These are phyloP conservation scores for Drosophila incognita DNA, from an alignment of 2,888 invertebrate genomes.

Conservation along the genomic window DNA sequence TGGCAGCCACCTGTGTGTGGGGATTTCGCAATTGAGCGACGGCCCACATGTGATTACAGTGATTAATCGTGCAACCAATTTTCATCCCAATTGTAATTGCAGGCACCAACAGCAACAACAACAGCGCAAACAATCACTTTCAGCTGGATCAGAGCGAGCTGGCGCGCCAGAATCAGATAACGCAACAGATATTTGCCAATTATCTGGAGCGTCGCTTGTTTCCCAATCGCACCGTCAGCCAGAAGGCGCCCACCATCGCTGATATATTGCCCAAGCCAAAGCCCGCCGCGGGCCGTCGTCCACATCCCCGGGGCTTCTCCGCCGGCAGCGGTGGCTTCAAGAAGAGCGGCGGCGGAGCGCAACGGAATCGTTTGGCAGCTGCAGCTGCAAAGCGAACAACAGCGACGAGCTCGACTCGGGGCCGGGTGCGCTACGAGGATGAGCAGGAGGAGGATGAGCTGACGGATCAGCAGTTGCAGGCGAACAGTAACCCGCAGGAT, in stretches of 20 bases:
- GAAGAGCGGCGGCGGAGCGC: conserved; percentile 56
- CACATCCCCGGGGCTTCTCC: conserved; percentile 76
- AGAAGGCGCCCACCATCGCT: conserved; percentile 87
- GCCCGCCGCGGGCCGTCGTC: conserved; percentile 59
- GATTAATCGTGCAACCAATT: conserved; percentile 61
- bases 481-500: conserved; percentile 50
- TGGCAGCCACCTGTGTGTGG: conserved; percentile 34
- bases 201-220: conserved; percentile 90
- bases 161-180: conserved; percentile 91
- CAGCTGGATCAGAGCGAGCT: conserved; percentile 87
- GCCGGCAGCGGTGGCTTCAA: conserved; percentile 53
- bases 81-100: conserved; percentile 41
- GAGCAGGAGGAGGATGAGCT: conserved; percentile 49
- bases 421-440: conserved; percentile 44
- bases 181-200: conserved; percentile 91
- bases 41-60: conserved; percentile 60
- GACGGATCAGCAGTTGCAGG: conserved; percentile 48
- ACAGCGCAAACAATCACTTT: conserved; percentile 35
- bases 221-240: conserved; percentile 86
- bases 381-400: conserved; percentile 51
- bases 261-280: conserved; percentile 88
- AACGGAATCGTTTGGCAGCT: conserved; percentile 65
- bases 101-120: conserved; percentile 7
- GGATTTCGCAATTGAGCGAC: conserved; percentile 45
- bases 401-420: conserved; percentile 15